Conservation (phyloP, 2,888 invertebrate species). For the Parnassius mnemosyne region DNA sequence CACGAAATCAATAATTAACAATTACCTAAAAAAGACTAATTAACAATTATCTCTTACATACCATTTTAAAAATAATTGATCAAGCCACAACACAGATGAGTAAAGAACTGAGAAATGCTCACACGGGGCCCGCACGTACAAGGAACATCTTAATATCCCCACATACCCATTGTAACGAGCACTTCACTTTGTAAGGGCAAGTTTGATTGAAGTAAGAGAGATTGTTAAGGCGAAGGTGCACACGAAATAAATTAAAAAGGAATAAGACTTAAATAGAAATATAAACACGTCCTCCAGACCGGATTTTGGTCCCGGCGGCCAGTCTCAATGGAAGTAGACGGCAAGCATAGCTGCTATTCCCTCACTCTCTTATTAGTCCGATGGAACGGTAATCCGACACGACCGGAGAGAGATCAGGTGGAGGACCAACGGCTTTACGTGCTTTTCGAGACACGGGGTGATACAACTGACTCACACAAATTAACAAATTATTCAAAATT, state of each 20-base stretch:
- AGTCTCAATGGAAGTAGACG: too few relatives aligned
- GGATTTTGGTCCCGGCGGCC: too few relatives aligned
- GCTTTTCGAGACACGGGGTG: too few relatives aligned
- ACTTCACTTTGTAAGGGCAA: slow-evolving; percentile 44
- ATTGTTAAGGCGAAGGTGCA: slow-evolving; percentile 45
- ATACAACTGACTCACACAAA: too few relatives aligned
- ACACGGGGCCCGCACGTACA: slow-evolving; percentile 22
- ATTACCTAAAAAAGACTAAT: too few relatives aligned
- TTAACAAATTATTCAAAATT: too few relatives aligned
- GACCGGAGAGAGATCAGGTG: too few relatives aligned
- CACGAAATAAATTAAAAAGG: neutral
- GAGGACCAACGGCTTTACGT: too few relatives aligned
- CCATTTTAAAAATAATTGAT: slow-evolving; percentile 10
- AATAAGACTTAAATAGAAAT: neutral
- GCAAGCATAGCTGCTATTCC: neutral
- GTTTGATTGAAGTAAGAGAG: slow-evolving; percentile 48
- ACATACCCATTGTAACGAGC: slow-evolving; percentile 36
- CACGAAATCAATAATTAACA: too few relatives aligned
- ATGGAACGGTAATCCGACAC: too few relatives aligned
- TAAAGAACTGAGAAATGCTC: slow-evolving; percentile 1
- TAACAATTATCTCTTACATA: slow-evolving; percentile 2
- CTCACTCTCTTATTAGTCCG: neutral
- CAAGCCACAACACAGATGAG: neutral
- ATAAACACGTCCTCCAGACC: neutral
- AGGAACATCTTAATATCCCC: slow-evolving; percentile 29